Conservation (phyloP, 2,797 vertebrate species). For the Basileuterus tristriatus region DNA sequence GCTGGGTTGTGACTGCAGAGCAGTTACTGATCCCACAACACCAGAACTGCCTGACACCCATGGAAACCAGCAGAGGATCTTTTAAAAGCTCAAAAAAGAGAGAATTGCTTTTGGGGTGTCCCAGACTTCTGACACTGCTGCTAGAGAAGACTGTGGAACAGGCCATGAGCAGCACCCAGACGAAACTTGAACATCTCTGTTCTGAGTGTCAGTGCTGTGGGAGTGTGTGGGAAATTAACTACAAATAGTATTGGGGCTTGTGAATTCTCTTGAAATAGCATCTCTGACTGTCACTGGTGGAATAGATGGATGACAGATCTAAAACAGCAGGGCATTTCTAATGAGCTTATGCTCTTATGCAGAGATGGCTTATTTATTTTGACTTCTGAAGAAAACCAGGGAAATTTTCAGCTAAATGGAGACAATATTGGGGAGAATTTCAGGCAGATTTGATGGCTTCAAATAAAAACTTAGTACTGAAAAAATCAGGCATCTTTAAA, state of each 20-base stretch:
- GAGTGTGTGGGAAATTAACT: neutral
- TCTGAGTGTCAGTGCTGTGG: neutral
- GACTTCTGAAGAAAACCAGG: neutral
- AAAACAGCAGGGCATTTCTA: neutral
- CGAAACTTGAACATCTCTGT: neutral
- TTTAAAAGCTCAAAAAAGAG: neutral
- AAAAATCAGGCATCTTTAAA: neutral
- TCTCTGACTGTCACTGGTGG: neutral
- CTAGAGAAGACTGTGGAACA: neutral
- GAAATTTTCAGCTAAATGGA: neutral
- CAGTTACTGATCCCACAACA: neutral
- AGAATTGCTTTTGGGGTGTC: neutral
- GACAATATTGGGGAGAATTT: neutral
- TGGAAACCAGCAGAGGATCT: neutral
- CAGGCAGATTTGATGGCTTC: neutral
- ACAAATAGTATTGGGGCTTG: neutral
- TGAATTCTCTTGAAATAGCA: neutral
- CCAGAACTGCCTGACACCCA: neutral
- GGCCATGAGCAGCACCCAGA: neutral
- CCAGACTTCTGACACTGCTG: neutral
- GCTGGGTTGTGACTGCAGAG: neutral
- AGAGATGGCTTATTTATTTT: neutral
- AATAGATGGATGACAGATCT: neutral
- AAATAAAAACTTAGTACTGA: neutral
- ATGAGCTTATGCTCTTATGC: neutral